Percentiles rank a stretch among this genome's conserved stretches.
phyloP scores from a whole-genome alignment of 2,113 vertebrate genomes.

The Nyctibius bracteatus region DNA sequence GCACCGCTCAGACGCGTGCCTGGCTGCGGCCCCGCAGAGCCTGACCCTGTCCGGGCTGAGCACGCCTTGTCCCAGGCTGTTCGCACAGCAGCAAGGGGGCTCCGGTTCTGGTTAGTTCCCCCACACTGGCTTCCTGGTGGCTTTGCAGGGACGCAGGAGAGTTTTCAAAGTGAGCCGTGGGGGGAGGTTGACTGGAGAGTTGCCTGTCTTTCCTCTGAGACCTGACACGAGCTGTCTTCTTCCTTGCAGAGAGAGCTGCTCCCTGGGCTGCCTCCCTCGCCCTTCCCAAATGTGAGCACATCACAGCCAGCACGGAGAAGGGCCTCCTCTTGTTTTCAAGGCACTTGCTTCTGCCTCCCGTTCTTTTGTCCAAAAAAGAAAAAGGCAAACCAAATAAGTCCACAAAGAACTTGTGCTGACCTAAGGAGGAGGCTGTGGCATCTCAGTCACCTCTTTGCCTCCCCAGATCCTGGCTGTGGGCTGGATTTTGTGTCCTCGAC shows the following conservation, averaged over 20 bases:
- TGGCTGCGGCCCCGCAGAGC: neutral
- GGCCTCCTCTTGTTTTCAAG: neutral
- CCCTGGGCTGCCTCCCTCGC: neutral
- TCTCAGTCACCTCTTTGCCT: neutral
- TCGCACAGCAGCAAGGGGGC: neutral
- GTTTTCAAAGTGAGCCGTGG: neutral
- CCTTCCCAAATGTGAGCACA: neutral
- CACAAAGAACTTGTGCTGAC: neutral
- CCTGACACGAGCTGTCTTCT: constrained; percentile 19
- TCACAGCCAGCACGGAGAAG: neutral
- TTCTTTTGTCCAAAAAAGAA: neutral
- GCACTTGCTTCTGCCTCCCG: neutral
- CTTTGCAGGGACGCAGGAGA: neutral
- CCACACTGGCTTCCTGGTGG: neutral
- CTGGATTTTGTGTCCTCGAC: neutral
- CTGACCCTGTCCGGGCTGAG: neutral
- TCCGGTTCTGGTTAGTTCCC: neutral
- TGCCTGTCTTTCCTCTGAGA: accelerated
- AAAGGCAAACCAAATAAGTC: neutral
- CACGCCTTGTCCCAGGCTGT: neutral
- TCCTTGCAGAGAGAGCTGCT: constrained; percentile 57
- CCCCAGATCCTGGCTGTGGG: neutral
- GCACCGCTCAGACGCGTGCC: accelerated
- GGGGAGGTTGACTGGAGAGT: neutral
- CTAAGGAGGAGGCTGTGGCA: neutral